phyloP scores from a whole-genome alignment of 2,113 vertebrate genomes.

The Gasterosteus aculeatus region DNA sequence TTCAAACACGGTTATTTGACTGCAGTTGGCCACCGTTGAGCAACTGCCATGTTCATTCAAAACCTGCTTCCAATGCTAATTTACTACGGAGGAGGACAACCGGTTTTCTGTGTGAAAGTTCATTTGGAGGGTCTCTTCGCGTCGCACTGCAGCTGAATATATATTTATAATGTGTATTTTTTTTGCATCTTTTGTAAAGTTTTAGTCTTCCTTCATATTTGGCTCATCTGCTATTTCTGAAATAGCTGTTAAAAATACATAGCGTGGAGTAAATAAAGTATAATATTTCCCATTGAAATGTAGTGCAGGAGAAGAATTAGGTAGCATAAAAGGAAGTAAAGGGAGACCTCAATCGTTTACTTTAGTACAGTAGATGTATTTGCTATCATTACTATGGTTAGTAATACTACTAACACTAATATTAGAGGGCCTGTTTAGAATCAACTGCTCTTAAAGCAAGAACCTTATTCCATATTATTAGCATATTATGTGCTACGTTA shows the following conservation, averaged over 20 bases:
- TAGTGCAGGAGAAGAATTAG: background rate
- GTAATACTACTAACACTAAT: background rate
- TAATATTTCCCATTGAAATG: background rate
- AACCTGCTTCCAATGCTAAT: slow-evolving; percentile 25
- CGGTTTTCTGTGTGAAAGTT: background rate
- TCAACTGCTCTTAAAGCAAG: background rate
- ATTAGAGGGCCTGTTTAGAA: background rate
- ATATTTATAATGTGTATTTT: background rate
- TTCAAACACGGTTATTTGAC: slow-evolving; percentile 33
- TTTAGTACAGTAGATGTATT: background rate
- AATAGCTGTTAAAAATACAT: background rate
- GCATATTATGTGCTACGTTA: background rate
- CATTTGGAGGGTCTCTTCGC: background rate
- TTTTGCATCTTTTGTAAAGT: background rate
- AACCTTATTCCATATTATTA: background rate
- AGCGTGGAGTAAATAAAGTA: background rate
- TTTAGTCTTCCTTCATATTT: background rate
- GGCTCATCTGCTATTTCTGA: background rate
- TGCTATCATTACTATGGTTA: background rate
- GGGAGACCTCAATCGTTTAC: background rate
- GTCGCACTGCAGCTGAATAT: background rate
- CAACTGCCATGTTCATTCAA: background rate
- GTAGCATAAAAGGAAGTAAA: background rate
- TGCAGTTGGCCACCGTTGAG: background rate
- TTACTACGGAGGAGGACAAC: background rate